A percentile compares a stretch with the other conserved stretches of the same genome.
Evolutionary conservation across 2,797 vertebrate species (phyloP).

Genomic region (Rhyacichthys aspro): DNA sequence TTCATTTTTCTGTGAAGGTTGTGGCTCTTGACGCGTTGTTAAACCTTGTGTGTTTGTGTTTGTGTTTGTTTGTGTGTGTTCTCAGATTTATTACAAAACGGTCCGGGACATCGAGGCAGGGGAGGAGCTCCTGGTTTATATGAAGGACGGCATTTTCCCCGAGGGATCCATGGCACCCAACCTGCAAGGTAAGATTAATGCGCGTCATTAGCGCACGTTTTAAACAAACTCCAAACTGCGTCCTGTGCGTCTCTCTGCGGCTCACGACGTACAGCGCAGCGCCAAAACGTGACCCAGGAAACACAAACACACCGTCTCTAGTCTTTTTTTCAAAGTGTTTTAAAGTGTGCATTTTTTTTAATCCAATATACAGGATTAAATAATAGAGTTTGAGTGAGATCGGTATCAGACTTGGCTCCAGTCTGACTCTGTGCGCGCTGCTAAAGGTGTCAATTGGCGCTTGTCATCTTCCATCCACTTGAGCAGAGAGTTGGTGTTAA

Average conservation of each 20-base stretch:
- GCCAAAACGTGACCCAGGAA: too few relatives aligned
- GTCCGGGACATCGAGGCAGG: conserved; percentile 95
- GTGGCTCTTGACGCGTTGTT: conserved; percentile 30
- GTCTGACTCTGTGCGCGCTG: conserved; percentile 12
- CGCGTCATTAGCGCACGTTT: conserved; percentile 87
- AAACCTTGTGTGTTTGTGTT: conserved; percentile 41
- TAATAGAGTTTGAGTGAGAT: too few relatives aligned
- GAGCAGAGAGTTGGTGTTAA: conserved; percentile 25
- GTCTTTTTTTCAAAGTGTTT: too few relatives aligned
- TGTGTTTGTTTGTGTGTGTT: conserved; percentile 44
- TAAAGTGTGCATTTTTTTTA: too few relatives aligned
- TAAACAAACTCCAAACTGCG: conserved; percentile 85
- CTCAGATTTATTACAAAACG: conserved; percentile 95
- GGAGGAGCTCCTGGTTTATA: conserved; percentile 94
- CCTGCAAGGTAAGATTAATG: conserved; percentile 93
- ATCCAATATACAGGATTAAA: too few relatives aligned
- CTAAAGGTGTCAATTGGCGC: conserved; percentile 38
- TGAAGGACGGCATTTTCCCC: conserved; percentile 93
- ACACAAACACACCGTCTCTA: too few relatives aligned
- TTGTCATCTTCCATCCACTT: conserved; percentile 41
- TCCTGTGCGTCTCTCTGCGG: conserved; percentile 44
- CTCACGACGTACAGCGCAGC: too few relatives aligned
- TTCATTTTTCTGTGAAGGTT: too few relatives aligned
- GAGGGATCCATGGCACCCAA: conserved; percentile 92
- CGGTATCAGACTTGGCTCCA: background rate